Base-by-base conservation (phyloP, 2,797 vertebrate genomes). In the Lophius americanus region DNA sequence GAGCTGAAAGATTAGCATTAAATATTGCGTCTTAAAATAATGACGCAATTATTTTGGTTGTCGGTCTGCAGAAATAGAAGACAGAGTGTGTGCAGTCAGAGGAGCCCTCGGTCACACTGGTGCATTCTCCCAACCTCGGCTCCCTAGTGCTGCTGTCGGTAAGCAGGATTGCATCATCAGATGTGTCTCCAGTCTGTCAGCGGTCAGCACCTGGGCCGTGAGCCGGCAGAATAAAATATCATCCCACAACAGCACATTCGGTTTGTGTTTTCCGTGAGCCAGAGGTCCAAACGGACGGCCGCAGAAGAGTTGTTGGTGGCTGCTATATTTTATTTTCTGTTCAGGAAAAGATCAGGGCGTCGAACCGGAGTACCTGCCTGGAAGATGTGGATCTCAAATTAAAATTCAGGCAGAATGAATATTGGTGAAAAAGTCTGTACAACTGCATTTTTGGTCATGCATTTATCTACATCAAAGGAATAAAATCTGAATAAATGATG, bases 201-300 rank as follows among this genome's bases (percentile, higher is more conserved):
- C 11, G 48, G 39, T 60, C 52, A 52, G 51, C 12, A 43, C 36
- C 50, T 60, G 4, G 1, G 4, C 33, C 43, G 12, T 44, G 41
- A 46, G 33, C 58, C 46, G 5, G 13, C 23, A 42, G 23, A 58
- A 50, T 49, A 53, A 47, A 70, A 70, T 11, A 50, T 42, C 46
- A 46, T 57, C 51, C 38, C 12, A 50, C 14, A 53, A 43, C 39
- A 6, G 10, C 14, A 52, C 38, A 59, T 5, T 64, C 59, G 14
- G 12, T 51, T 35, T 60, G 37, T 13, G 50, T 3, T 55, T 23
- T 41, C n/a, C 37, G 23, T 49, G 53, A 23, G 41, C 52, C 57
- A 56, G 42, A 51, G 9, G 13, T 54, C 49, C 61, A 33, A 23
- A 12, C 8, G 35, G 41, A 13, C 32, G 42, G 50, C 4, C 13